Percentiles rank a stretch among this genome's conserved stretches.
Conservation (phyloP, 1,140 invertebrate genomes). For the Pseudomyrmex flavicornis region DNA sequence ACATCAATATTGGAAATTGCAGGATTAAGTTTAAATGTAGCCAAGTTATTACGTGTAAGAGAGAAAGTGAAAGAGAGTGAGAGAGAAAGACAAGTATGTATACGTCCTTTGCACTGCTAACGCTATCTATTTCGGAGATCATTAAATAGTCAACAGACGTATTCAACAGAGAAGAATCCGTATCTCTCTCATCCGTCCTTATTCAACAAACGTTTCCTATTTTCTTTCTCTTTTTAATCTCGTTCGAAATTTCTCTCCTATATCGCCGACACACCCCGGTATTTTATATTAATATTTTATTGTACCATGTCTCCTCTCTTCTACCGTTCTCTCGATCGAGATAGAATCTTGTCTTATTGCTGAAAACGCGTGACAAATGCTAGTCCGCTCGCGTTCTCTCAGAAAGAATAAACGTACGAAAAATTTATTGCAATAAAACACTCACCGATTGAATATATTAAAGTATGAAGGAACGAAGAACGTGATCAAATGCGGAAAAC, state of each 20-base stretch:
- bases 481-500: too few relatives aligned
- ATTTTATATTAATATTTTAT: constrained; percentile 59
- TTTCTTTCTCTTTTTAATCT: constrained; percentile 21
- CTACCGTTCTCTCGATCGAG: background rate
- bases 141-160: constrained; percentile 48
- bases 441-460: too few relatives aligned
- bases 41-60: too few relatives aligned
- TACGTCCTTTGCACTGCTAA: constrained; percentile 14
- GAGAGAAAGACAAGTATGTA: background rate
- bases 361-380: constrained; percentile 7
- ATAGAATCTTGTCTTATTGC: constrained; percentile 21
- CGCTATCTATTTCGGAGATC: constrained; percentile 41
- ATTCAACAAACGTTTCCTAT: background rate
- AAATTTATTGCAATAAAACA: too few relatives aligned
- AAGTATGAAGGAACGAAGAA: too few relatives aligned
- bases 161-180: background rate
- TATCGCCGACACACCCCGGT: background rate
- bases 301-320: background rate
- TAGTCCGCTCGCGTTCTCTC: constrained; percentile 4
- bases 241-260: constrained; percentile 10
- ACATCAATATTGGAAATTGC: too few relatives aligned
- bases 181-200: background rate
- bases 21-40: too few relatives aligned
- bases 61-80: too few relatives aligned
- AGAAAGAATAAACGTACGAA: background rate